phyloP scores from a whole-genome alignment of 1,140 invertebrate genomes.

The Drosophila mayri region DNA sequence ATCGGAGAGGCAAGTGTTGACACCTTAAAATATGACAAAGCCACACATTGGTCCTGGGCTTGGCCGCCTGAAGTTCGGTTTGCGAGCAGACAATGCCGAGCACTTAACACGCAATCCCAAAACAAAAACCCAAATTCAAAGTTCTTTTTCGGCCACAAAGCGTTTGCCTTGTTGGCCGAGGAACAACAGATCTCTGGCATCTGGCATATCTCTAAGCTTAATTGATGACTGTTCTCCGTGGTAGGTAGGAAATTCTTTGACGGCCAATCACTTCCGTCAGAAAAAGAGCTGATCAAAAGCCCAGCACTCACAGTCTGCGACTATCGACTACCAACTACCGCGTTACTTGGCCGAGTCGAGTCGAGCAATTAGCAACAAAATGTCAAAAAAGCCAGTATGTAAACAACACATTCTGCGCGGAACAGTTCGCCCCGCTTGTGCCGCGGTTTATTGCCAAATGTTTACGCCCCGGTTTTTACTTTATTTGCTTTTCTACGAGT shows the following conservation, averaged over 20 bases:
- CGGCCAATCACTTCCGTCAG: slow-evolving; percentile 59
- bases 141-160: slow-evolving; percentile 59
- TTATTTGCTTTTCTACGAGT: slow-evolving; percentile 50
- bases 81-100: slow-evolving; percentile 46
- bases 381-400: slow-evolving; percentile 60
- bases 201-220: slow-evolving; percentile 32
- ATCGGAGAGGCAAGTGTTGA: slow-evolving; percentile 31
- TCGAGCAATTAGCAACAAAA: slow-evolving; percentile 70
- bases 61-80: slow-evolving; percentile 41
- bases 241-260: slow-evolving; percentile 44
- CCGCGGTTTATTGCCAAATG: slow-evolving; percentile 41
- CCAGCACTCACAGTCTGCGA: slow-evolving; percentile 36
- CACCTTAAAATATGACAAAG: slow-evolving; percentile 45
- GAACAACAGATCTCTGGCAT: slow-evolving; percentile 26
- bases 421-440: slow-evolving; percentile 50
- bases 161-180: slow-evolving; percentile 41
- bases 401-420: slow-evolving; percentile 39
- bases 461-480: slow-evolving; percentile 9
- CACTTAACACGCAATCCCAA: slow-evolving; percentile 53
- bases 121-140: slow-evolving; percentile 27
- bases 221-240: slow-evolving; percentile 59
- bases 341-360: slow-evolving; percentile 23
- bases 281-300: slow-evolving; percentile 27
- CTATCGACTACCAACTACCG: slow-evolving; percentile 4
- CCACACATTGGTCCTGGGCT: slow-evolving; percentile 60